These are phyloP conservation scores for Osmerus mordax DNA, from an alignment of 2,113 vertebrate genomes.

Conservation along the genomic window DNA sequence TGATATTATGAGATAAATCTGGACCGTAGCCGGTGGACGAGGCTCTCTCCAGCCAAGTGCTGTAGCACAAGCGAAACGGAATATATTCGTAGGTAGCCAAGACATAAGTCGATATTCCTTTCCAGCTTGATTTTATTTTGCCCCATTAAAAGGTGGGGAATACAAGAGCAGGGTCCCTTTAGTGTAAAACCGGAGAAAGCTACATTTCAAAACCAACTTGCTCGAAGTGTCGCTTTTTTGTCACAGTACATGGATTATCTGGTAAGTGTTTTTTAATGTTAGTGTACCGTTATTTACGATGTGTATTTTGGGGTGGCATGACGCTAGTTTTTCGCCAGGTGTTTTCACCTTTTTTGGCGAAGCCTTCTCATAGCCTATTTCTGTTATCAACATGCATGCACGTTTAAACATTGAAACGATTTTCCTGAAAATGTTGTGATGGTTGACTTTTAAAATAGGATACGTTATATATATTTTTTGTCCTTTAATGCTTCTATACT, in stretches of 20 bases:
- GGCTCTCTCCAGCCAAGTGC: neutral
- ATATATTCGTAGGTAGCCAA: neutral
- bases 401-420: too few species aligned
- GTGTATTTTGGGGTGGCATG: neutral
- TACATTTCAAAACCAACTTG: constrained; percentile 7
- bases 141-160: constrained; percentile 64
- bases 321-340: neutral
- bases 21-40: constrained; percentile 41
- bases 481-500: too few species aligned
- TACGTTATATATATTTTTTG: too few species aligned
- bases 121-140: constrained; percentile 36
- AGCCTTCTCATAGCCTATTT: too few species aligned
- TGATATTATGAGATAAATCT: constrained; percentile 56
- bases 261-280: constrained; percentile 53
- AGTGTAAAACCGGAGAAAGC: constrained; percentile 30
- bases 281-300: neutral
- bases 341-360: neutral
- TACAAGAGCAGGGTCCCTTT: constrained; percentile 54
- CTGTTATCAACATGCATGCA: too few species aligned
- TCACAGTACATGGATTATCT: constrained; percentile 75
- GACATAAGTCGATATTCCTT: constrained; percentile 15
- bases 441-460: too few species aligned
- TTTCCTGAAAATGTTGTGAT: too few species aligned
- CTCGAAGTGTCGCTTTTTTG: neutral
- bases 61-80: neutral